Evolutionary conservation across 2,113 vertebrate species (phyloP).

Genomic region (Rynchops niger): DNA sequence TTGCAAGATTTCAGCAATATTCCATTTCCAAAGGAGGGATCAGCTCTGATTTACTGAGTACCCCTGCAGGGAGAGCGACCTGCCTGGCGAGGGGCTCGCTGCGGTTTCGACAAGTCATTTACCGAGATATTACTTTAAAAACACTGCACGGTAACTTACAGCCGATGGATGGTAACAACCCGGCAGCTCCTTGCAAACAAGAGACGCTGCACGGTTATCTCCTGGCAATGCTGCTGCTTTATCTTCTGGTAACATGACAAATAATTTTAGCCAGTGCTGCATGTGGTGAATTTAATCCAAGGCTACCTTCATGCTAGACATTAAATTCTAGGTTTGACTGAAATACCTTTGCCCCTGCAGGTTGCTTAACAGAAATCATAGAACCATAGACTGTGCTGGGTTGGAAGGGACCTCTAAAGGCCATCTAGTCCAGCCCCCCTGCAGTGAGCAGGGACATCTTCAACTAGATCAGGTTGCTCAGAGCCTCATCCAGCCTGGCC

Average conservation of each 20-base stretch:
- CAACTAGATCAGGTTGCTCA: no score
- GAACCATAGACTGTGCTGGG: no score
- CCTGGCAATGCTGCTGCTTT: background rate
- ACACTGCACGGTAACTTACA: background rate
- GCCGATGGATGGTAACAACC: accelerated
- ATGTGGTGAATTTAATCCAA: background rate
- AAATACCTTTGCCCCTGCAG: background rate
- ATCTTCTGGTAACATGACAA: background rate
- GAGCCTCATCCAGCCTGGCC: no score
- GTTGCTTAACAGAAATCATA: background rate
- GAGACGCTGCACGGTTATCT: background rate
- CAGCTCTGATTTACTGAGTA: background rate
- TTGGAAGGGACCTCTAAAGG: no score
- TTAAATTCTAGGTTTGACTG: background rate
- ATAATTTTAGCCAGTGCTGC: background rate
- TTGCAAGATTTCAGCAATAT: background rate
- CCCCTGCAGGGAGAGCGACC: background rate
- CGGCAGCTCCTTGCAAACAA: background rate
- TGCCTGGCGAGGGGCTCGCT: background rate
- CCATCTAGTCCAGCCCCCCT: no score
- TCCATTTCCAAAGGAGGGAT: background rate
- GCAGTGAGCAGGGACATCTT: no score
- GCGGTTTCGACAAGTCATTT: background rate
- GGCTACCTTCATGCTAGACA: background rate
- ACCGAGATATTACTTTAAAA: background rate